Evolutionary conservation across 2,113 vertebrate species (phyloP), one percentile per base, ranked within the genome.

Genomic region (Macaca mulatta): DNA sequence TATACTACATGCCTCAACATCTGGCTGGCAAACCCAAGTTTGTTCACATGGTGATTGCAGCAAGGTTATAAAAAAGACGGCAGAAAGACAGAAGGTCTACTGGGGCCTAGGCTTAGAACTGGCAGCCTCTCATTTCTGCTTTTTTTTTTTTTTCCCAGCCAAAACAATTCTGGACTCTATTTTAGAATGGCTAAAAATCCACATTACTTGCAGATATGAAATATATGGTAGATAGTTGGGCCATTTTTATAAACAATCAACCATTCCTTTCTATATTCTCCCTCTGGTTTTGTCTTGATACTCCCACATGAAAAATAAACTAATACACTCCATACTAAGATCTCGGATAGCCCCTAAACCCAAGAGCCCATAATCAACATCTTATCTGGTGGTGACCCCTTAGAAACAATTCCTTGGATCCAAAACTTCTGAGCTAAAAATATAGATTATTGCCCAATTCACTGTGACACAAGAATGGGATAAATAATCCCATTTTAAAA

Each of bases 381-480:
- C 43, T 2, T 27, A 72, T 55, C 50, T 64, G 32, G 16, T 80
- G 9, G 8, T 59, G 7, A 10, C 1, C 8, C 5, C 43, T 61
- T 50, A 79, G 48, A 32, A 0, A 14, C 1, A 77, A 59, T 6
- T 64, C 43, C 59, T 79, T 55, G 12, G 20, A 79, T 14, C 2
- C 40, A 9, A 74, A n/a, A 64, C 22, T 43, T 80, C 30, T 43
- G 16, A 93, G 30, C 35, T 52, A 22, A 83, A 64, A 88, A 64
- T 35, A 9, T 8, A 79, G 11, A 32, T 38, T 30, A 18, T 23
- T 20, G 55, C 10, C 6, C 57, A 77, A 52, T 72, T 25, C 13
- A 0, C 25, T 1, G 23, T 30, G 11, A 38, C 8, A 43, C 0
- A 38, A 18, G 1, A 30, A 74, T 30, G 35, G n/a, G 20, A 86